Base-by-base conservation (phyloP, 2,113 vertebrate genomes). In the Anolis sagrei region DNA sequence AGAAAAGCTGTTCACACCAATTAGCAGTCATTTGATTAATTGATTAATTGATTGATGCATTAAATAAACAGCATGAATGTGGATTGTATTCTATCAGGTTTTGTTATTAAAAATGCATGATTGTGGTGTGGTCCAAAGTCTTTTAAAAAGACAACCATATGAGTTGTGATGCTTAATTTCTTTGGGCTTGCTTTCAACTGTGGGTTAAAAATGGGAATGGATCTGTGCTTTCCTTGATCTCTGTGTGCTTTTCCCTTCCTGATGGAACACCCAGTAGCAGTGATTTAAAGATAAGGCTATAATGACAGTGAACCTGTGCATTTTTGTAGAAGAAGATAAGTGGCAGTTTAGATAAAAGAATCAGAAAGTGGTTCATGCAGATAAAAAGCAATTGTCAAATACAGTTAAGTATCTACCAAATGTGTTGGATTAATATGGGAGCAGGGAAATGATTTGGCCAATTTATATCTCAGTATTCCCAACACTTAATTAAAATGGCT, bases 341-440 rank as follows among this genome's bases (percentile, higher is more conserved):
- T 7, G 1, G 76, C 74, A 82, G 82, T 80, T 82, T 69, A 88
- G 84, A 85, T 91, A 90, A 92, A 48, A 86, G 77, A 80, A 82
- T 89, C 78, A 36, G 75, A 79, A 91, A 93, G 83, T 74, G 79
- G 74, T 86, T 2, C 51, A 58, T 79, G 84, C 85, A 64, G 75
- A 88, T 85, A 81, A 75, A 82, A 44, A 74, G 32, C 73, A 83
- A 91, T 81, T 89, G 87, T 89, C 92, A 91, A 93, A 92, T 86
- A 36, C 82, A 85, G 87, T 89, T 90, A 94, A 93, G 92, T 91
- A 92, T 84, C 87, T 77, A 1, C 39, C 78, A 87, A 88, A 87
- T 89, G 91, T 90, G 90, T 92, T 90, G 85, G 89, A 66, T 86
- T 93, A 91, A 92, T 90, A 89, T 88, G 89, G 87, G 58, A 54